Percentiles rank a stretch among this genome's conserved stretches.
Conservation (phyloP, 2,113 vertebrate genomes). For the Heptranchias perlo region DNA sequence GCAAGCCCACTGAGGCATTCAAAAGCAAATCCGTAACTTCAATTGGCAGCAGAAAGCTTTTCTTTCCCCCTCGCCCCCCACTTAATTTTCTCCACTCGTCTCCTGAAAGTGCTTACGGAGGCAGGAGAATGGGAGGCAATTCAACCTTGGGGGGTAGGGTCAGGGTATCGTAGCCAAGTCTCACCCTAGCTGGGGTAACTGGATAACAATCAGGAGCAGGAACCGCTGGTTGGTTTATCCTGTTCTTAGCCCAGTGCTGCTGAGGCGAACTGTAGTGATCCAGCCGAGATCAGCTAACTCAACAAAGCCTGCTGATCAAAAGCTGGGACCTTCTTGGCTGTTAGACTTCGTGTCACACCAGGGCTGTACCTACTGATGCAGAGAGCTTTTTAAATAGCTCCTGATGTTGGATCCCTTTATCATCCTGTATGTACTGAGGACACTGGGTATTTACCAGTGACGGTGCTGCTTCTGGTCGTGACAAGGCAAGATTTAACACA, state of each 20-base stretch:
- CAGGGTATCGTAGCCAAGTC: background rate
- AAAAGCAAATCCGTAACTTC: background rate
- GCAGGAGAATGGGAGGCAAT: background rate
- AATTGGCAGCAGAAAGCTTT: slow-evolving; percentile 5
- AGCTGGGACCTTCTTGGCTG: background rate
- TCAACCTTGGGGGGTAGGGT: background rate
- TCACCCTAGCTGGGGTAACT: background rate
- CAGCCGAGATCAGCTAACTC: background rate
- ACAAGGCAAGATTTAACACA: background rate
- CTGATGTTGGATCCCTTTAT: background rate
- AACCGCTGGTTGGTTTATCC: background rate
- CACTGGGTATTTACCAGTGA: background rate
- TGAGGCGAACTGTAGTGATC: background rate
- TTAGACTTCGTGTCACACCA: background rate
- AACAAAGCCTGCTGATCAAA: background rate
- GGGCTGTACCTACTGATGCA: background rate
- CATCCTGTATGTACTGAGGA: background rate
- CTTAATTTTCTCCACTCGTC: background rate
- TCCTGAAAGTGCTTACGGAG: background rate
- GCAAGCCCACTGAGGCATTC: background rate
- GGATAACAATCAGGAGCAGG: background rate
- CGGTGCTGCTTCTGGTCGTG: background rate
- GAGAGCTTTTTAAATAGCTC: background rate
- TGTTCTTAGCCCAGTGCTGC: background rate
- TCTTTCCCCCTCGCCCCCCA: too few relatives aligned